phyloP scores from a whole-genome alignment of 2,797 vertebrate genomes.

The Ciconia nigra region DNA sequence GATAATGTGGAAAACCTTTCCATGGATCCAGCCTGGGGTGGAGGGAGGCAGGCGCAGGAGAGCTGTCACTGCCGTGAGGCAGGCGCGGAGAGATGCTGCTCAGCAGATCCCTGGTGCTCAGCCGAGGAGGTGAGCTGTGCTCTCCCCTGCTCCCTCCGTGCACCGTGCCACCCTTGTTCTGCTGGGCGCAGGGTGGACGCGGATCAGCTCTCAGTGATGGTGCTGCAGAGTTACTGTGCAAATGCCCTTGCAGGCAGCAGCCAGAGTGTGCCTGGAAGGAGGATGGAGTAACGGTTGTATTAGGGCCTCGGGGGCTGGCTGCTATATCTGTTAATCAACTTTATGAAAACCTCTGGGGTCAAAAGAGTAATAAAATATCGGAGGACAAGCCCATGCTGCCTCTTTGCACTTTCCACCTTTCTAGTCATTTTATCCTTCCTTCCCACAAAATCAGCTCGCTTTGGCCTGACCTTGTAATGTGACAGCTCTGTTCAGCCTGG shows the following conservation, averaged over 20 bases:
- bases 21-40: background rate
- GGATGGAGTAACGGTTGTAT: background rate
- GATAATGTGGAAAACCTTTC: background rate
- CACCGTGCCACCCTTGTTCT: background rate
- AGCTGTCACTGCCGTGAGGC: background rate
- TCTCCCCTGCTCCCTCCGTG: background rate
- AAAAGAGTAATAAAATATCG: background rate
- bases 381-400: background rate
- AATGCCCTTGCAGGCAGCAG: background rate
- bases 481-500: background rate
- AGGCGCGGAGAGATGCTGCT: background rate
- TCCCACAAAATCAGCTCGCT: background rate
- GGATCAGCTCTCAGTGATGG: background rate
- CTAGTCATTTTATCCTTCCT: background rate
- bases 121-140: background rate
- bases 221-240: fast-evolving
- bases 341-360: background rate
- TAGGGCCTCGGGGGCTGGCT: background rate
- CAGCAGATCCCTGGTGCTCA: background rate
- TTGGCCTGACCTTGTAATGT: background rate
- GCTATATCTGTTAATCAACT: background rate
- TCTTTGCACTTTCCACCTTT: background rate
- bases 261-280: background rate
- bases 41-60: background rate
- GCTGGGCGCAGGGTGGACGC: fast-evolving